Base-by-base conservation (phyloP, 2,797 vertebrate genomes). In the Enteromius thamalakanensis region DNA sequence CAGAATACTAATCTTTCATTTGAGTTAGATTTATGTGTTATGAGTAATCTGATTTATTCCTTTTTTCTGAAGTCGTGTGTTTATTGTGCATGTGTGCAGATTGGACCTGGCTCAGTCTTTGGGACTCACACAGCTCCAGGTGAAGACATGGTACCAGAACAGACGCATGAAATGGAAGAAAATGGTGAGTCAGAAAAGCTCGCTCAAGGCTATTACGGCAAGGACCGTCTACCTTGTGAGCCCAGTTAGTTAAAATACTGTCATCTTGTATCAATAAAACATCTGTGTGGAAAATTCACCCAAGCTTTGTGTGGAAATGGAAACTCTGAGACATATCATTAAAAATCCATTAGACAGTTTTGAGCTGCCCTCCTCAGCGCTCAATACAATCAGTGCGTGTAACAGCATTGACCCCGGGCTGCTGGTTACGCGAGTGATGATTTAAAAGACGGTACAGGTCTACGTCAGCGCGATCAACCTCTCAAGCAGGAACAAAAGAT, bases 81-180 rank as follows among this genome's bases (percentile, higher is more conserved):
- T 19, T 53, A 45, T 11, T 83, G 58, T 82, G 10, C 76, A 62
- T 70, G 6, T 85, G 23, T 93, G 17, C 90, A 99, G 98, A 92
- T 93, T 99, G 77, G 98, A 99, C 91, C 91, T 99, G 88, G 98
- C 98, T 26, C 98, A 99, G 77, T 96, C 97, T 0, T 92, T 99
- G 71, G 98, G 98, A n/a, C 95, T 99, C 87, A 98, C 98, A 49
- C 98, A 99, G 90, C 96, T 99, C 47, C 98, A 99, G 91, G 98
- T 99, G 89, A 99, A 99, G 95, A 99, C 98, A 0, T 99, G 98
- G 98, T 99, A 99, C 93, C 98, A 99, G 92, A 99, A 99, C 93
- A 96, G 98, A 40, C 96, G 98, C 62, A 99, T 99, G 98, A 99
- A 99, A 91, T 99, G 98, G 98, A 99, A 99, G 92, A 99, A 99